Evolutionary conservation across 2,888 invertebrate genomes (phyloP).

Genomic region (Phlogophora meticulosa): DNA sequence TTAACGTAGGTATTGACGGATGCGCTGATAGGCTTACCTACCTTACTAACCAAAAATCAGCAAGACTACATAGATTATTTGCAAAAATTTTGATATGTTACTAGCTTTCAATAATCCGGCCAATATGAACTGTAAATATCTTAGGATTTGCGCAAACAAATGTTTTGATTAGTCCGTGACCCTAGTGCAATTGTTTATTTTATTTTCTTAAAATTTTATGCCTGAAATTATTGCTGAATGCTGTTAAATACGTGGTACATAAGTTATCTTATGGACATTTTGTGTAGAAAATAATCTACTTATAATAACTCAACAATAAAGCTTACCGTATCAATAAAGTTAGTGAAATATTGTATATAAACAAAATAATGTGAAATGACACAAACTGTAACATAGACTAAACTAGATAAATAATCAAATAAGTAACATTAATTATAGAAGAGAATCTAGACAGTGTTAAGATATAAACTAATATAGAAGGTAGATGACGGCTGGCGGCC

Average conservation of each 20-base stretch:
- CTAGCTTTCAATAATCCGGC: too few relatives aligned
- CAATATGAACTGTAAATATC: too few relatives aligned
- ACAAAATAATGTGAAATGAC: too few relatives aligned
- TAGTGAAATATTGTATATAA: too few relatives aligned
- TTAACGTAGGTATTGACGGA: too few relatives aligned
- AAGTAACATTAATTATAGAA: slow-evolving; percentile 12
- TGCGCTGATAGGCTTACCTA: too few relatives aligned
- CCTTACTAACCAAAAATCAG: too few relatives aligned
- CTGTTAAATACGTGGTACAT: not conserved
- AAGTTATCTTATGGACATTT: not conserved
- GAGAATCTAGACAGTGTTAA: slow-evolving; percentile 6
- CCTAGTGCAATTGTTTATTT: not conserved
- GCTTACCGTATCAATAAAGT: too few relatives aligned
- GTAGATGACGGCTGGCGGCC: slow-evolving; percentile 28
- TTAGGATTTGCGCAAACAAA: too few relatives aligned
- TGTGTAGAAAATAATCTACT: not conserved
- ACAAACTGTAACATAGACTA: too few relatives aligned
- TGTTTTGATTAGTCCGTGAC: not conserved
- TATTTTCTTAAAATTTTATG: not conserved
- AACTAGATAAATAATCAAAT: slow-evolving; percentile 8
- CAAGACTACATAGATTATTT: too few relatives aligned
- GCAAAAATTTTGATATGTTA: too few relatives aligned
- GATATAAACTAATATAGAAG: slow-evolving; percentile 20
- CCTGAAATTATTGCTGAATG: not conserved
- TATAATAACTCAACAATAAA: not conserved